These are phyloP conservation scores for Aphelenchoides bicaudatus DNA, from an alignment of 2,888 invertebrate species.

Conservation along the genomic window DNA sequence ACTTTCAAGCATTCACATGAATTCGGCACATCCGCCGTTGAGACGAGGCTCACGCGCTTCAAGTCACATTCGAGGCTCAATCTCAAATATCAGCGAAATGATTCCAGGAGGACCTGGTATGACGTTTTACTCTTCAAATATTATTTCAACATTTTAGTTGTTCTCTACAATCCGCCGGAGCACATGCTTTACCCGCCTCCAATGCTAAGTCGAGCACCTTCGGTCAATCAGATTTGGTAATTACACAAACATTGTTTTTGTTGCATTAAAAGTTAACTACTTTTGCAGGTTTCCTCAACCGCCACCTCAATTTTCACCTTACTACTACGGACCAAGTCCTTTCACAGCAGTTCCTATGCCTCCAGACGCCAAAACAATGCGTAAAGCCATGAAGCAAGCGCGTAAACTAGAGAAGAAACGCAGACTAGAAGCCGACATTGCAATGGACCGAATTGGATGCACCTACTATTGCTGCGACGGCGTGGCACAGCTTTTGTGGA, in stretches of 20 bases:
- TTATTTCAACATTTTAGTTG: too few species aligned
- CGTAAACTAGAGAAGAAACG: constrained; percentile 23
- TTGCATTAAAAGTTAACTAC: background rate
- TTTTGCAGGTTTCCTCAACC: constrained; percentile 14
- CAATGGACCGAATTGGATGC: constrained; percentile 22
- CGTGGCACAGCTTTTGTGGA: constrained; percentile 46
- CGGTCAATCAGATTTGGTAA: background rate
- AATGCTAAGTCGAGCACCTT: constrained; percentile 15
- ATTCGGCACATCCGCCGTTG: background rate
- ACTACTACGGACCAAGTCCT: constrained; percentile 4
- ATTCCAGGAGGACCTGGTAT: background rate
- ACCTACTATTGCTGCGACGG: constrained; percentile 44
- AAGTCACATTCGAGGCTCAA: too few species aligned
- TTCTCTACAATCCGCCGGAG: constrained; percentile 12
- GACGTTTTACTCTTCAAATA: too few species aligned
- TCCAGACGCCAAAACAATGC: constrained; percentile 17
- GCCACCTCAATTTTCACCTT: constrained; percentile 21
- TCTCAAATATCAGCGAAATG: background rate
- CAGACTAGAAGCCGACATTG: constrained; percentile 13
- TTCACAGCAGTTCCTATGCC: constrained; percentile 18
- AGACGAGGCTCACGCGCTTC: too few species aligned
- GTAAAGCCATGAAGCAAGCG: constrained; percentile 25
- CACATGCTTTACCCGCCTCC: constrained; percentile 7
- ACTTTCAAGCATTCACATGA: background rate
- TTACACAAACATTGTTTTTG: too few species aligned